These are phyloP conservation scores for Tragelaphus strepsiceros DNA, from an alignment of 2,113 vertebrate genomes.

Conservation along the genomic window DNA sequence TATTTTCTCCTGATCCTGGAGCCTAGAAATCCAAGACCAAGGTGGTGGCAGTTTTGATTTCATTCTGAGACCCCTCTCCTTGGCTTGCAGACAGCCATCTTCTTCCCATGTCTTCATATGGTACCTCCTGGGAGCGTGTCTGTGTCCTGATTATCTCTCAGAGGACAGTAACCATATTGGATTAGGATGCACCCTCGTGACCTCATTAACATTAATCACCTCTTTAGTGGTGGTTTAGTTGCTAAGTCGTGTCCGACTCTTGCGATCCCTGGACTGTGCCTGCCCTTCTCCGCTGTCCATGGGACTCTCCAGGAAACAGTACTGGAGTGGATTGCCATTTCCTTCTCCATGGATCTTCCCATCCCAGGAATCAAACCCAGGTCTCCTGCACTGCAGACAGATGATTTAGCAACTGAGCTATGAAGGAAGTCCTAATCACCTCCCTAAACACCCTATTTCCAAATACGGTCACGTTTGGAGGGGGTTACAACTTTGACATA, in stretches of 20 bases:
- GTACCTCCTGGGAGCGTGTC: background rate
- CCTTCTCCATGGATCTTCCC: background rate
- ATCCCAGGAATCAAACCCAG: background rate
- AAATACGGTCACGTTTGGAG: background rate
- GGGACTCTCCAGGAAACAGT: background rate
- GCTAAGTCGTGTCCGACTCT: background rate
- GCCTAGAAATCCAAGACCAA: background rate
- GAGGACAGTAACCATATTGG: background rate
- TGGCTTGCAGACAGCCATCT: fast-evolving
- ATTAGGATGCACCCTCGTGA: background rate
- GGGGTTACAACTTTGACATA: background rate
- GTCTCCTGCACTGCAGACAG: background rate
- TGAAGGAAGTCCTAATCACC: background rate
- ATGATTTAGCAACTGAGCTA: background rate
- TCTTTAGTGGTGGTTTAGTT: background rate
- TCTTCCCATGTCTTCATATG: background rate
- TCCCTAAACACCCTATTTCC: background rate
- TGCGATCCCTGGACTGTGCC: background rate
- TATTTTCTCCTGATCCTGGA: background rate
- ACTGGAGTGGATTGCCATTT: background rate
- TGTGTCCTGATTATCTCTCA: background rate
- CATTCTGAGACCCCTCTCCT: background rate
- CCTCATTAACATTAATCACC: background rate
- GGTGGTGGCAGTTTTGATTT: background rate
- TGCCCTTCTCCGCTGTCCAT: background rate